These are phyloP conservation scores for Heteropelma amictum DNA, from an alignment of 2,888 invertebrate species.

Conservation along the genomic window DNA sequence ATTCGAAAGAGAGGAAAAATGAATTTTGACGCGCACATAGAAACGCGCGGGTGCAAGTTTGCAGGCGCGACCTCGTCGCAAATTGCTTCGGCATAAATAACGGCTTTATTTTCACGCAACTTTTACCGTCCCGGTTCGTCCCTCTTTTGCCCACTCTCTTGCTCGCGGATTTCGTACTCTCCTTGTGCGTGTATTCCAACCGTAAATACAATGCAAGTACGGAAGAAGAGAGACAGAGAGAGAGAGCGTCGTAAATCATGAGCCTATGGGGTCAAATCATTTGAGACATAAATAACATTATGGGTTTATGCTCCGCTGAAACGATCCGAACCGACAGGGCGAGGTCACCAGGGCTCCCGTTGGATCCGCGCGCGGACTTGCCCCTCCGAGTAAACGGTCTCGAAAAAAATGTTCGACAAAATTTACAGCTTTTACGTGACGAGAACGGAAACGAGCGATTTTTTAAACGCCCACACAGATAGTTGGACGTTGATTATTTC, in stretches of 20 bases:
- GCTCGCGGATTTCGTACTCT: constrained; percentile 5
- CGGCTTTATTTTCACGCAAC: constrained; percentile 70
- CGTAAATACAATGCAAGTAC: constrained; percentile 63
- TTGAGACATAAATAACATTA: constrained; percentile 75
- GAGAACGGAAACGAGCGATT: not conserved
- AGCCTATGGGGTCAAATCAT: constrained; percentile 71
- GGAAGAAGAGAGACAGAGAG: constrained; percentile 9
- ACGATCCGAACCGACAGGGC: constrained; percentile 21
- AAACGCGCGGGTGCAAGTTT: too few species aligned
- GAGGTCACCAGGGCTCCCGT: constrained; percentile 43
- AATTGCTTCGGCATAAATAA: constrained; percentile 66
- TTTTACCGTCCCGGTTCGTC: constrained; percentile 26
- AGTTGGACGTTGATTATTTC: not conserved
- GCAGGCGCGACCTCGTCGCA: constrained; percentile 47
- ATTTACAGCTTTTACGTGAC: constrained; percentile 16
- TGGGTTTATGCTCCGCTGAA: constrained; percentile 71
- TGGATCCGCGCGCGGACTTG: constrained; percentile 27
- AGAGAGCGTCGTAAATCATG: constrained; percentile 69
- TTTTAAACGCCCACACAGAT: not conserved
- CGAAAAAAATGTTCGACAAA: not conserved
- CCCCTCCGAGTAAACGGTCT: constrained; percentile 19
- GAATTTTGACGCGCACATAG: too few species aligned
- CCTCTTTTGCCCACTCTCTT: constrained; percentile 1
- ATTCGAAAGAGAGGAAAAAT: too few species aligned
- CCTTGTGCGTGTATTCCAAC: constrained; percentile 49